These are phyloP conservation scores for Halichoeres trimaculatus DNA, from an alignment of 2,113 vertebrate genomes.

Conservation along the genomic window DNA sequence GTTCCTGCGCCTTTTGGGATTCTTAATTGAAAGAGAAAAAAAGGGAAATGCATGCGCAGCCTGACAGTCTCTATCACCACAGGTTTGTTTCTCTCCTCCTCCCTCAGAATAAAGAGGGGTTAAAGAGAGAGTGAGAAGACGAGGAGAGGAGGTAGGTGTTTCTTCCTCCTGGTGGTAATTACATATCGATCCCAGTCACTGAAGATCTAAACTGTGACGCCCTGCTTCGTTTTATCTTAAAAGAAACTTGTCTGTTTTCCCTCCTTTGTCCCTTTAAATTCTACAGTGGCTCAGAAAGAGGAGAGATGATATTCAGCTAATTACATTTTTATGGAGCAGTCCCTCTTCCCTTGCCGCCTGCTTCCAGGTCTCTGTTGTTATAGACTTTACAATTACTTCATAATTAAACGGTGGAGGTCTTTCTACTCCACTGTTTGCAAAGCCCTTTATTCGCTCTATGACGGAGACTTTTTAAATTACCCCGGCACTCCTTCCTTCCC, in stretches of 20 bases:
- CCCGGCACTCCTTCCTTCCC: constrained; percentile 56
- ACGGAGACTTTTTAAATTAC: constrained; percentile 72
- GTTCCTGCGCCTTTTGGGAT: neutral
- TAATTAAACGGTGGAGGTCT: constrained; percentile 77
- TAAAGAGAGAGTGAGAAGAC: constrained; percentile 60
- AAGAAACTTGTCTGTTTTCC: constrained; percentile 49
- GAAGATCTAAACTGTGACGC: constrained; percentile 76
- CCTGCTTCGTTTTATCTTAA: constrained; percentile 68
- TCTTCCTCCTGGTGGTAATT: constrained; percentile 72
- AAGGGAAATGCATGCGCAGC: constrained; percentile 12
- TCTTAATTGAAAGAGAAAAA: constrained; percentile 34
- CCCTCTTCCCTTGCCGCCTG: constrained; percentile 61
- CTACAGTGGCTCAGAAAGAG: constrained; percentile 43
- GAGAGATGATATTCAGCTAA: constrained; percentile 74
- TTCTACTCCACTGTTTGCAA: constrained; percentile 65
- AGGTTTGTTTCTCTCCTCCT: constrained; percentile 24
- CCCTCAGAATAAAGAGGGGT: constrained; percentile 55
- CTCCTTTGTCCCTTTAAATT: constrained; percentile 43
- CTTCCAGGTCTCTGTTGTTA: constrained; percentile 67
- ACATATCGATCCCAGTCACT: constrained; percentile 77
- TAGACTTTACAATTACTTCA: constrained; percentile 74
- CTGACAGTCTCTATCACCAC: constrained; percentile 29
- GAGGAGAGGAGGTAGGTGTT: constrained; percentile 44
- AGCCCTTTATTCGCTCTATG: constrained; percentile 69
- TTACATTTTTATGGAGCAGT: constrained; percentile 71